Conservation (phyloP, 2,888 invertebrate genomes). For the Cylloceria caligata region DNA sequence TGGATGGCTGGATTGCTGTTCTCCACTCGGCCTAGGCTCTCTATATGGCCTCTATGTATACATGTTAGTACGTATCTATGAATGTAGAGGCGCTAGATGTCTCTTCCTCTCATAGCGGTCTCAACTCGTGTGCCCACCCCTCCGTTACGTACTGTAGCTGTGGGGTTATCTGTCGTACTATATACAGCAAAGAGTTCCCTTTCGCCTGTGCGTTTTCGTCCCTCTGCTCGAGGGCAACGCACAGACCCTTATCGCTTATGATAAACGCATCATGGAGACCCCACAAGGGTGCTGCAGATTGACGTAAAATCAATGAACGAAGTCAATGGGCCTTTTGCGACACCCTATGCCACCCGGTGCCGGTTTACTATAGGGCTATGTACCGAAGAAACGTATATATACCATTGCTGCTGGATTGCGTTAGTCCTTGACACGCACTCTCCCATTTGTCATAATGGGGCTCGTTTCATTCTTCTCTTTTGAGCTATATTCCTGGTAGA, state of each 20-base stretch:
- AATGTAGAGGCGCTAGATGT: neutral
- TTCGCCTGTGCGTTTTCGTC: conserved; percentile 42
- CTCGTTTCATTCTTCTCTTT: conserved; percentile 15
- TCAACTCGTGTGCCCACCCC: neutral
- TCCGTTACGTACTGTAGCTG: neutral
- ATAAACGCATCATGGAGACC: conserved; percentile 84
- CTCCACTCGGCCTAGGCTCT: conserved; percentile 44
- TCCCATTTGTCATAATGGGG: conserved; percentile 24
- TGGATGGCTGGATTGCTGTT: conserved; percentile 53
- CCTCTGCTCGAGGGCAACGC: conserved; percentile 47
- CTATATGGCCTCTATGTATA: conserved; percentile 6
- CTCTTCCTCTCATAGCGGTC: neutral
- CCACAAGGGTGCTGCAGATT: conserved; percentile 82
- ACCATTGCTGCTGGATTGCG: conserved; percentile 27
- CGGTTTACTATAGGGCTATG: neutral
- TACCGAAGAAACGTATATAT: neutral
- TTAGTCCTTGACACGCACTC: conserved; percentile 55
- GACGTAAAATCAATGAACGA: conserved; percentile 85
- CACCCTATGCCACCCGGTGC: conserved; percentile 25
- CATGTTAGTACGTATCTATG: conserved; percentile 5
- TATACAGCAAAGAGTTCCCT: conserved; percentile 53
- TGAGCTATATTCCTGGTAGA: neutral
- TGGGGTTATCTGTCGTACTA: neutral
- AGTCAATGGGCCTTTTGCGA: conserved; percentile 82
- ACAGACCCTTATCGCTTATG: conserved; percentile 79